These are phyloP conservation scores for Drosophila prolongata DNA, from an alignment of 2,888 invertebrate genomes.

Conservation along the genomic window DNA sequence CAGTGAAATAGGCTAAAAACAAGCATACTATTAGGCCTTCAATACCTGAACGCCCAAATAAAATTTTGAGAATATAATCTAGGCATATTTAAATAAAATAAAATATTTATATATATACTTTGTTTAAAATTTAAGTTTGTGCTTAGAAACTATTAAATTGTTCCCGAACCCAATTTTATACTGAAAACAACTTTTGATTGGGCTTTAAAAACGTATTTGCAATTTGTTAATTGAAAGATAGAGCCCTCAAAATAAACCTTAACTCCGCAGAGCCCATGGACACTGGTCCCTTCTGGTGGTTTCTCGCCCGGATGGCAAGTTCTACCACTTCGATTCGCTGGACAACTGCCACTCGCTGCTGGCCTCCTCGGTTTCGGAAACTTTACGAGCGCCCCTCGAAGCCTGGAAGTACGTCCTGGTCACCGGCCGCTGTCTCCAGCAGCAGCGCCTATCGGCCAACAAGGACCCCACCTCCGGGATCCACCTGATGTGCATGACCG, in stretches of 20 bases:
- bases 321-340: conserved; percentile 50
- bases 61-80: no score
- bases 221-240: no score
- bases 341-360: conserved; percentile 43
- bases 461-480: conserved; percentile 42
- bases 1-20: no score
- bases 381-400: conserved; percentile 16
- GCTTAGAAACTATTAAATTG: no score
- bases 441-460: not conserved
- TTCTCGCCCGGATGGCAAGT: conserved; percentile 52
- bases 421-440: conserved; percentile 52
- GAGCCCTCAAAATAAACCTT: not conserved
- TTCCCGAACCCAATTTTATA: no score
- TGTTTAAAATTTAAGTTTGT: no score
- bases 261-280: not conserved
- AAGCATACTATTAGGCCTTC: no score
- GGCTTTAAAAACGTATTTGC: no score
- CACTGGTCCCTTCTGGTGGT: conserved; percentile 59
- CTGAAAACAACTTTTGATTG: no score
- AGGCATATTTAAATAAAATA: no score
- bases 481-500: conserved; percentile 59
- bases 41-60: no score
- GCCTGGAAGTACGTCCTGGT: conserved; percentile 28
- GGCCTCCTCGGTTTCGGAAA: conserved; percentile 29
- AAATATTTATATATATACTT: no score